A percentile compares a stretch with the other conserved stretches of the same genome.
Evolutionary conservation across 2,888 invertebrate genomes (phyloP).

Genomic region (Leucozona laternaria): DNA sequence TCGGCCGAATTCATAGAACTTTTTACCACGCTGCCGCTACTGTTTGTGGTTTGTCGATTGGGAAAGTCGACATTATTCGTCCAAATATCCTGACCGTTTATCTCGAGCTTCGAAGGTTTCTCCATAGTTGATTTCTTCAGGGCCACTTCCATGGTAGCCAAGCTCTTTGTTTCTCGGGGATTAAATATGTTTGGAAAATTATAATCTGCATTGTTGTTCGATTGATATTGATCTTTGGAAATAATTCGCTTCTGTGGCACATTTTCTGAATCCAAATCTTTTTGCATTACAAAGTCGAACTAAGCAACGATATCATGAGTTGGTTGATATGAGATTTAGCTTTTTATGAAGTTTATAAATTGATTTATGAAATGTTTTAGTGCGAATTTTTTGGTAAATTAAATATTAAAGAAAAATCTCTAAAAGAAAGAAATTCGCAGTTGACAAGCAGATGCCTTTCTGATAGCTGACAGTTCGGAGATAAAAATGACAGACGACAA

Average conservation of each 20-base stretch:
- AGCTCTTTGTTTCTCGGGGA: conserved; percentile 11
- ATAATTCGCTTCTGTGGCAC: conserved; percentile 64
- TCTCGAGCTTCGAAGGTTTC: conserved; percentile 34
- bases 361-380: conserved; percentile 1
- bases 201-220: conserved; percentile 39
- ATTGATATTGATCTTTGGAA: conserved; percentile 35
- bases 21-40: conserved; percentile 4
- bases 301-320: conserved; percentile 26
- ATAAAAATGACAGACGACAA: background rate
- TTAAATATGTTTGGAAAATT: conserved; percentile 19
- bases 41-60: conserved; percentile 25
- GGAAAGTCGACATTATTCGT: conserved; percentile 28
- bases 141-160: conserved; percentile 40
- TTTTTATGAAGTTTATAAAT: background rate
- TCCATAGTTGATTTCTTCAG: conserved; percentile 24
- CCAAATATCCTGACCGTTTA: conserved; percentile 57
- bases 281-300: conserved; percentile 67
- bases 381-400: background rate
- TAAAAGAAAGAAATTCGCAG: conserved; percentile 10
- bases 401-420: conserved; percentile 8
- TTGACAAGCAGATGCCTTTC: conserved; percentile 17
- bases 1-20: background rate
- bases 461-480: background rate
- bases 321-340: background rate
- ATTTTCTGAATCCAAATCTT: conserved; percentile 69